phyloP scores from a whole-genome alignment of 1,140 invertebrate species.

The Zaprionus lachaisei region DNA sequence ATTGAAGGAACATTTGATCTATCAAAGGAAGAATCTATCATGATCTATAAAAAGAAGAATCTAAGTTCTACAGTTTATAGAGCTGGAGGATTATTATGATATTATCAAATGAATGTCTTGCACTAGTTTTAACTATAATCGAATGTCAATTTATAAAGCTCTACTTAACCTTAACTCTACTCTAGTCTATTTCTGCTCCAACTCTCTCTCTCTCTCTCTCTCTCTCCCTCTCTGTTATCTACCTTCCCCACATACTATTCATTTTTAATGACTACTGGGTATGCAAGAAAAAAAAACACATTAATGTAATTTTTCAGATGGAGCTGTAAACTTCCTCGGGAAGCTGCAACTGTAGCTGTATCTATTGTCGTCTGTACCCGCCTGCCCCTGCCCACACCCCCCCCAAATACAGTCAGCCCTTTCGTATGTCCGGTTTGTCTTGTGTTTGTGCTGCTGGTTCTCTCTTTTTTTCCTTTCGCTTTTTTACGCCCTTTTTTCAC shows the following conservation, averaged over 20 bases:
- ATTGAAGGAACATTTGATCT: too few relatives aligned
- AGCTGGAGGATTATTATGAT: background rate
- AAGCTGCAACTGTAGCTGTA: background rate
- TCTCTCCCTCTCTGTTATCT: too few relatives aligned
- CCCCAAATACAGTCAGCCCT: background rate
- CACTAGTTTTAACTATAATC: too few relatives aligned
- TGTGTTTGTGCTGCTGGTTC: background rate
- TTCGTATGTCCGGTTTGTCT: conserved; percentile 20
- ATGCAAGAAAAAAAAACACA: conserved; percentile 35
- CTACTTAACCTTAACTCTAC: background rate
- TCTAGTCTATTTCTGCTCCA: background rate
- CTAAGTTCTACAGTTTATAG: background rate
- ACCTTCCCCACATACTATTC: background rate
- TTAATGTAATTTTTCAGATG: conserved; percentile 67
- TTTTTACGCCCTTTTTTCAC: background rate
- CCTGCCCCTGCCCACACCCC: background rate
- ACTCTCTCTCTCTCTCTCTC: too few relatives aligned
- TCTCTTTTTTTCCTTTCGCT: background rate
- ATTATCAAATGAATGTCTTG: background rate
- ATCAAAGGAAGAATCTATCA: too few relatives aligned
- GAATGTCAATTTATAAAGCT: background rate
- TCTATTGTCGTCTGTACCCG: background rate
- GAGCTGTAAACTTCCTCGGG: background rate
- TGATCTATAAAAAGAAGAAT: background rate
- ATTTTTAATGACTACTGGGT: conserved; percentile 22